Conservation (phyloP, 1,140 invertebrate species). For the Tetraneura akinire region DNA sequence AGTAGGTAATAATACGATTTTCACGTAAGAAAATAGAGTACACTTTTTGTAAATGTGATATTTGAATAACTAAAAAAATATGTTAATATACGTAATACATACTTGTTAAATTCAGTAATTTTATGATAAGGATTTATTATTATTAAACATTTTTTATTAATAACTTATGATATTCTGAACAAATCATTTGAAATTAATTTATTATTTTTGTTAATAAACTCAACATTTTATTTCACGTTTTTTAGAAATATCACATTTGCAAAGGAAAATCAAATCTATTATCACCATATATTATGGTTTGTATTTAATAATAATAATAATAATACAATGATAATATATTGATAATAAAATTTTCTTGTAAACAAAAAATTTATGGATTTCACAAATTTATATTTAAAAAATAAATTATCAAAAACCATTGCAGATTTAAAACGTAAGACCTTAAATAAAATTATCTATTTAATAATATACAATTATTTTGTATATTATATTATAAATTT, state of each 20-base stretch:
- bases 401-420: not conserved
- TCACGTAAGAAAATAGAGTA: not conserved
- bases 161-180: no score
- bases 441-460: no score
- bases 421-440: not conserved
- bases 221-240: no score
- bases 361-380: not conserved
- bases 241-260: not conserved
- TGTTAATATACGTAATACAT: no score
- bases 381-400: not conserved
- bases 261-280: slow-evolving; percentile 3
- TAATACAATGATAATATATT: no score
- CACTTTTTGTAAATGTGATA: slow-evolving; percentile 18
- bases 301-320: no score
- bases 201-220: no score
- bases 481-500: slow-evolving; percentile 38
- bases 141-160: no score
- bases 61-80: not conserved
- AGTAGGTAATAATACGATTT: not conserved
- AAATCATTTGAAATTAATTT: no score
- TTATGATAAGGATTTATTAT: no score
- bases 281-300: no score
- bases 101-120: no score
- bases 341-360: not conserved
- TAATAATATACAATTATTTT: not conserved